These are phyloP conservation scores for Mesitornis unicolor DNA, from an alignment of 2,113 vertebrate genomes.

Conservation along the genomic window DNA sequence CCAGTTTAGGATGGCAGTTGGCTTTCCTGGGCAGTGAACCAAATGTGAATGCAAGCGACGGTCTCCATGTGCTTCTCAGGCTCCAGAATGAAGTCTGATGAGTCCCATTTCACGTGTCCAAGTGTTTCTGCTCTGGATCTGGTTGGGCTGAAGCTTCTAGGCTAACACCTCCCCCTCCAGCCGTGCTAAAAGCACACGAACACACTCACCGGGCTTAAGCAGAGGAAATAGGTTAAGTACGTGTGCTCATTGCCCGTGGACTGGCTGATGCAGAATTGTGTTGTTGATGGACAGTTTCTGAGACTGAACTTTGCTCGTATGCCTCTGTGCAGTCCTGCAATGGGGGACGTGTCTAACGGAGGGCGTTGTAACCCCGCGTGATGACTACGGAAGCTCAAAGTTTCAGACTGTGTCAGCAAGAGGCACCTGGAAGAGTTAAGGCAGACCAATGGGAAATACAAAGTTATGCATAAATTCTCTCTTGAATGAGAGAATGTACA, in stretches of 20 bases:
- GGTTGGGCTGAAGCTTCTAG: background rate
- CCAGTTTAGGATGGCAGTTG: background rate
- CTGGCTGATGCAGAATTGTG: background rate
- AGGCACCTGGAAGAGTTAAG: background rate
- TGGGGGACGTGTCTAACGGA: background rate
- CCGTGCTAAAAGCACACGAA: background rate
- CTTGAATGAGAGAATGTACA: background rate
- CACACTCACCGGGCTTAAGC: background rate
- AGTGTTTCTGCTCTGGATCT: background rate
- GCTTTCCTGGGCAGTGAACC: background rate
- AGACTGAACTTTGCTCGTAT: background rate
- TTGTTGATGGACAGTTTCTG: background rate
- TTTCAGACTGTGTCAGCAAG: background rate
- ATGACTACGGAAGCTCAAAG: background rate
- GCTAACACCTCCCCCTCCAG: background rate
- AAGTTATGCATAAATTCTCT: background rate
- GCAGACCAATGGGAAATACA: background rate
- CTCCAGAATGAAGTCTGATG: background rate
- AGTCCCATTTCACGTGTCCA: background rate
- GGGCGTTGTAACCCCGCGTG: accelerated
- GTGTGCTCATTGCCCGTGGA: background rate
- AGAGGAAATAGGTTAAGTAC: background rate
- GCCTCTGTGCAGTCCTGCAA: background rate
- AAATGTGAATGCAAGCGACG: background rate
- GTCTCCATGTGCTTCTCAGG: background rate